phyloP scores from a whole-genome alignment of 2,888 invertebrate species.

The Zootermopsis nevadensis region DNA sequence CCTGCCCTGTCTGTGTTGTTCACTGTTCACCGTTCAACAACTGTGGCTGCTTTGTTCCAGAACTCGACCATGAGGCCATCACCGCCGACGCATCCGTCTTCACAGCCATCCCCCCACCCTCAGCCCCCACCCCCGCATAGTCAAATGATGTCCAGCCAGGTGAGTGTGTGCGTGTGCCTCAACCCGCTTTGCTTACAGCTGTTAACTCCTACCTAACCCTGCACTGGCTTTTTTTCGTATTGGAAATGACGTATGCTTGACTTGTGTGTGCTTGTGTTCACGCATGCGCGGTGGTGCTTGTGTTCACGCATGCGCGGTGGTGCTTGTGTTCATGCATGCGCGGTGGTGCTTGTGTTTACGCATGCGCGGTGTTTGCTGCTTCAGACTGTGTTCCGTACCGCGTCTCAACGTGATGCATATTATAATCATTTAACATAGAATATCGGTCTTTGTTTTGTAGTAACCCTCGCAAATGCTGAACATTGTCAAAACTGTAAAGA shows the following conservation, averaged over 20 bases:
- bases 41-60: slow-evolving; percentile 57
- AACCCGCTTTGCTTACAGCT: not conserved
- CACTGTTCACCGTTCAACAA: slow-evolving; percentile 24
- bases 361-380: no score
- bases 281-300: not conserved
- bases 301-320: not conserved
- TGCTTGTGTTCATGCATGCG: not conserved
- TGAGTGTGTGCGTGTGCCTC: slow-evolving; percentile 61
- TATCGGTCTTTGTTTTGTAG: no score
- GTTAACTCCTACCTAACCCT: not conserved
- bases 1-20: slow-evolving; percentile 4
- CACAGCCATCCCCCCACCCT: slow-evolving; percentile 88
- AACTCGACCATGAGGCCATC: slow-evolving; percentile 66
- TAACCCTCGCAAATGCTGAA: no score
- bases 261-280: not conserved
- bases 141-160: slow-evolving; percentile 84
- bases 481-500: no score
- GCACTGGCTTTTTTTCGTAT: not conserved
- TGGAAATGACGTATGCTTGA: not conserved
- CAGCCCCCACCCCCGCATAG: slow-evolving; percentile 84
- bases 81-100: slow-evolving; percentile 75
- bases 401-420: no score
- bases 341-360: not conserved
- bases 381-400: no score
- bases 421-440: no score